Percentiles rank a stretch among this genome's conserved stretches.
phyloP scores from a whole-genome alignment of 2,888 invertebrate species.

The Lucinisca nassula region DNA sequence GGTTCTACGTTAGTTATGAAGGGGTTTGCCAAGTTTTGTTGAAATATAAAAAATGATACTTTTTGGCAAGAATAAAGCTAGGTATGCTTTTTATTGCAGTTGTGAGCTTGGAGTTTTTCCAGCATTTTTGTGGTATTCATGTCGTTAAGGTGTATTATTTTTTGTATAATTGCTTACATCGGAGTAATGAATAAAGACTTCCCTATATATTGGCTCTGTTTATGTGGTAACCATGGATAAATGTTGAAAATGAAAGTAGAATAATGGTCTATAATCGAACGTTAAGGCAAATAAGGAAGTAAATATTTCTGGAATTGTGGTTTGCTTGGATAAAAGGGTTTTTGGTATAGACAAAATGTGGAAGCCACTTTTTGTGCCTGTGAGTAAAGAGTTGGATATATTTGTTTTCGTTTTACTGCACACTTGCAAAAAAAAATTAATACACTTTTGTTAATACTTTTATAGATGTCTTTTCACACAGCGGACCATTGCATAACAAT shows the following conservation, averaged over 20 bases:
- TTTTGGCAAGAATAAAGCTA: background rate
- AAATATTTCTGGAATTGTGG: background rate
- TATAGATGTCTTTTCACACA: too few species aligned
- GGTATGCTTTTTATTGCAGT: background rate
- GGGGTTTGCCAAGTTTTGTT: background rate
- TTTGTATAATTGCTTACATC: background rate
- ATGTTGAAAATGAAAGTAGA: conserved; percentile 3
- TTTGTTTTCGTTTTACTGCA: too few species aligned
- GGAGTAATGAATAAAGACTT: background rate
- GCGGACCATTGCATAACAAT: too few species aligned
- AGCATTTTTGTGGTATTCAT: conserved; percentile 33
- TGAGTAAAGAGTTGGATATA: conserved; percentile 38
- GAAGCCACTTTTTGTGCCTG: conserved; percentile 60
- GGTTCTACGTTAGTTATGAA: background rate
- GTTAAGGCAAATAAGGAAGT: background rate
- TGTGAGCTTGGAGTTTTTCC: conserved; percentile 53
- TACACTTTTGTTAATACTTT: too few species aligned
- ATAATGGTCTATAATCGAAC: background rate
- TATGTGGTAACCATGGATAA: conserved; percentile 43
- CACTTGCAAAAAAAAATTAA: too few species aligned
- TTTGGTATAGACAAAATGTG: conserved; percentile 46
- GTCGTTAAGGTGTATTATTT: conserved; percentile 47
- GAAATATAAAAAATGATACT: background rate
- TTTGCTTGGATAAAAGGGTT: background rate
- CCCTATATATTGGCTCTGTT: background rate